These are phyloP conservation scores for Anas bahamensis DNA, from an alignment of 2,797 vertebrate genomes.

Conservation along the genomic window DNA sequence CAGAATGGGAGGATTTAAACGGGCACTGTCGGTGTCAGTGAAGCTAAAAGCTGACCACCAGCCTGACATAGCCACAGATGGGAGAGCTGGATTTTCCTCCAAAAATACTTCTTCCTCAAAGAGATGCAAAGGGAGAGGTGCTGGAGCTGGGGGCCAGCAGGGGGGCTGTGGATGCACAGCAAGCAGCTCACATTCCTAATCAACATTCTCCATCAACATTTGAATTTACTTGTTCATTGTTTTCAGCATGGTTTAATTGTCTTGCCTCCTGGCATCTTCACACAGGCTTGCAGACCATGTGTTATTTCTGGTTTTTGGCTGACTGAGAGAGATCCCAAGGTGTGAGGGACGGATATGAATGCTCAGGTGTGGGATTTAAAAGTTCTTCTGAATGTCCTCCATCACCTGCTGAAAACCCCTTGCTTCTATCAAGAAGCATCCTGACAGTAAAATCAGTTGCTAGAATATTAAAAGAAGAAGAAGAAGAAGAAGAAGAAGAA, in stretches of 20 bases:
- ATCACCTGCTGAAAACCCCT: background rate
- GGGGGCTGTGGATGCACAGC: background rate
- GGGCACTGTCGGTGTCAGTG: background rate
- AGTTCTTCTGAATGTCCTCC: background rate
- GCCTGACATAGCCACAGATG: background rate
- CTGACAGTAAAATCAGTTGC: background rate
- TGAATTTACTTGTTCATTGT: background rate
- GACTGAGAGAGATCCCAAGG: background rate
- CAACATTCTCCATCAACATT: background rate
- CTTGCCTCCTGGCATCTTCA: background rate
- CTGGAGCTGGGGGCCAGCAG: background rate
- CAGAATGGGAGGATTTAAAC: background rate
- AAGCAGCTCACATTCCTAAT: background rate
- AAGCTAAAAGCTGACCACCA: background rate
- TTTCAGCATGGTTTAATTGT: background rate
- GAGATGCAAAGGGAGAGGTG: background rate
- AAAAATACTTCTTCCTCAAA: background rate
- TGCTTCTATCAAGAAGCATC: background rate
- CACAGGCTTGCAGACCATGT: background rate
- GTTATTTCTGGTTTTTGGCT: background rate
- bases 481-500: too few relatives aligned
- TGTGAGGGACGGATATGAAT: background rate
- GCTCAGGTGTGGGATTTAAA: background rate
- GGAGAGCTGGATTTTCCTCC: background rate
- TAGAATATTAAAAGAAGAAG: background rate